Percentiles rank a stretch among this genome's conserved stretches.
Conservation (phyloP, 1,140 invertebrate species). For the Melanaphis sacchari region DNA sequence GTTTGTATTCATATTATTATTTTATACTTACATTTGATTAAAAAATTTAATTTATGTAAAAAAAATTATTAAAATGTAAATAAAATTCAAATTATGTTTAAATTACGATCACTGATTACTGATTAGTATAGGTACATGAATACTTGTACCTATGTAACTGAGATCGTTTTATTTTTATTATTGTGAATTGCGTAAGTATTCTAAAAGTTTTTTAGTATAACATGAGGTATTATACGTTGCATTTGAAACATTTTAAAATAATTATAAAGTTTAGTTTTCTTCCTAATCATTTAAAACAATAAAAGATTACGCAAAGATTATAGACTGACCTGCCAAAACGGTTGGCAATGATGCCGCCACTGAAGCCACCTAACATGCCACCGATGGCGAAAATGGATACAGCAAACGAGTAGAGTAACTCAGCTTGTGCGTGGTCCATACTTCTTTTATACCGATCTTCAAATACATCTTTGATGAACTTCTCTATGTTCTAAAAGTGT, state of each 20-base stretch:
- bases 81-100: background rate
- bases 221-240: background rate
- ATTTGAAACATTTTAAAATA: background rate
- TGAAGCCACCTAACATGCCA: constrained; percentile 93
- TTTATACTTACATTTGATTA: background rate
- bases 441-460: constrained; percentile 76
- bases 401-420: constrained; percentile 85
- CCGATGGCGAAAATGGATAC: constrained; percentile 95
- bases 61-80: background rate
- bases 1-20: background rate
- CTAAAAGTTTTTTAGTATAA: background rate
- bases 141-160: background rate
- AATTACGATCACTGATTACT: background rate
- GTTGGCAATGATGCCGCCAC: constrained; percentile 88
- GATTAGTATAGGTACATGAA: background rate
- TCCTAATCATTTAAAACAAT: background rate
- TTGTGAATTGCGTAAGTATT: background rate
- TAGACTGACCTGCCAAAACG: constrained; percentile 81
- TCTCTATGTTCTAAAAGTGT: constrained; percentile 81
- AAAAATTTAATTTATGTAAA: background rate
- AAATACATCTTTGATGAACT: constrained; percentile 91
- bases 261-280: background rate
- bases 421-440: constrained; percentile 74
- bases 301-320: constrained; percentile 59
- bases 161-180: background rate